These are phyloP conservation scores for Lagenorhynchus albirostris DNA, from an alignment of 2,113 vertebrate species.

Conservation along the genomic window DNA sequence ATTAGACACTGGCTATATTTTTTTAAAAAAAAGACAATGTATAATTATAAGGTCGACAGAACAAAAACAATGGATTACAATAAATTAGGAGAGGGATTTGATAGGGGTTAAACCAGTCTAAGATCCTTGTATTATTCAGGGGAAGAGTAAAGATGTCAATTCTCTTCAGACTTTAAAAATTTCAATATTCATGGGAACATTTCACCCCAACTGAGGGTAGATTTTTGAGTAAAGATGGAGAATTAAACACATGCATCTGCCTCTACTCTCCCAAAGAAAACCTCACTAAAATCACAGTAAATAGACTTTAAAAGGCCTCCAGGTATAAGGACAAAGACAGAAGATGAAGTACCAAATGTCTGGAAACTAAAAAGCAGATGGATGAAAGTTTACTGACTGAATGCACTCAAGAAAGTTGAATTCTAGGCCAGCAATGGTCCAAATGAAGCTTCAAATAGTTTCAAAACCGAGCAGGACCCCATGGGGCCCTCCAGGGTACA, in stretches of 20 bases:
- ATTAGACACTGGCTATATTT: neutral
- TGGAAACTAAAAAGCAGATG: neutral
- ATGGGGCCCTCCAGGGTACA: neutral
- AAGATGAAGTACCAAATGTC: neutral
- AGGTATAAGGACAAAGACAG: neutral
- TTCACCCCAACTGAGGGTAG: neutral
- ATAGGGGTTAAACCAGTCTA: neutral
- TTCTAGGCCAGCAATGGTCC: neutral
- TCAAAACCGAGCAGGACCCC: neutral
- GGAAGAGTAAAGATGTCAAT: neutral
- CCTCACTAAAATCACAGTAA: neutral
- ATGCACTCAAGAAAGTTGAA: neutral
- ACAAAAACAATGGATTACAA: neutral
- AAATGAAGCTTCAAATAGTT: neutral
- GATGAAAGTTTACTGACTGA: neutral
- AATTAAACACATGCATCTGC: neutral
- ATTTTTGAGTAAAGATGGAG: neutral
- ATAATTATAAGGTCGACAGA: neutral
- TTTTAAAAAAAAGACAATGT: neutral
- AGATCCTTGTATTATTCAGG: neutral
- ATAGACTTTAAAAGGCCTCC: neutral
- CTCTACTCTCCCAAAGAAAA: neutral
- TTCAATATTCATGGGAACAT: neutral
- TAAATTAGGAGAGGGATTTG: constrained; percentile 10
- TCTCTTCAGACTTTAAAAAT: neutral